Base-by-base conservation (phyloP, 2,797 vertebrate species). In the Mionectes olivaceus region DNA sequence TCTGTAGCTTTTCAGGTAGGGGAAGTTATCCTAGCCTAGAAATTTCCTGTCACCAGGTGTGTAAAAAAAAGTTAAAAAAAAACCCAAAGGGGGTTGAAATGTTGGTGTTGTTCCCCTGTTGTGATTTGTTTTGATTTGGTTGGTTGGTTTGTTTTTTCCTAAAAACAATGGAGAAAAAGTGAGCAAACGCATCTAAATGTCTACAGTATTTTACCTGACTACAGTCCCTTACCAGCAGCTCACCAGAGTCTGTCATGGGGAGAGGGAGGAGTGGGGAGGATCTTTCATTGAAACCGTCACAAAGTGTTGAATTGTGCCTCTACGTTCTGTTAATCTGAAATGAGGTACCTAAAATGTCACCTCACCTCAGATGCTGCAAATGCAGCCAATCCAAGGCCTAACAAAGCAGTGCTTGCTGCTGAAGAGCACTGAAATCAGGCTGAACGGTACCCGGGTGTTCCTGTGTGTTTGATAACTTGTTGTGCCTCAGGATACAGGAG, bases 71-170 rank as follows among this genome's bases (percentile, higher is more conserved):
- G 37, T 39, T 39, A 39, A 52, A 11, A 82, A 50, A 23, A 3
- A 6, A 1, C 5, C 15, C 25, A 6, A 5, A 3, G 13, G 7
- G 10, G 28, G 7, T 1, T 1, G 1, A 2, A 27, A 1, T 2
- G 2, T 52, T 52, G 28, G 17, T 52, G 2, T 8, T 24, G 3
- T 60, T 77, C 6, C 47, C 3, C 17, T 50, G 25, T 4, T 12
- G 11, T 30, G 17, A 1, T 2, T 65, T 39, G 32, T 6, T 50
- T 33, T 21, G 24, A 16, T 7, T 19, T 35, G 44, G 23, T 33
- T 56, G n/a, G 5, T 11, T 1, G 35, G 35, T 35, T 35, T 35
- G 35, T 14, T 59, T 67, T 73, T 63, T 59, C 1, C n/a, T 25
- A 28, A 79, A 89, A 89, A 33, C 2, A 43, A 52, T 13, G 16